These are phyloP conservation scores for Melinopterus prodromus DNA, from an alignment of 2,888 invertebrate species.

Conservation along the genomic window DNA sequence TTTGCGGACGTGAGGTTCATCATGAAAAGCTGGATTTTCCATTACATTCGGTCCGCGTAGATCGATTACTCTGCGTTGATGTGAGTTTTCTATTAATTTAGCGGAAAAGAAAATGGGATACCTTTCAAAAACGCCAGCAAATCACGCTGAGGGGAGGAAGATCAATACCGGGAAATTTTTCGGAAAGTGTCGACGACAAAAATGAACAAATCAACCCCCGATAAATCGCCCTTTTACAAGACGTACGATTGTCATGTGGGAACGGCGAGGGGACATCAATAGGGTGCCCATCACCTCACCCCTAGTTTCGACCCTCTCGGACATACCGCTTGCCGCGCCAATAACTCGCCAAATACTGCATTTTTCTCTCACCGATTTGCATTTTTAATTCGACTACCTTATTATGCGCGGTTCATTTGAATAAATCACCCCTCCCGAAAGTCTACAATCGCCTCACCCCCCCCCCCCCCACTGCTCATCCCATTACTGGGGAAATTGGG, in stretches of 20 bases:
- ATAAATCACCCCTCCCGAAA: neutral
- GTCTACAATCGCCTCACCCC: neutral
- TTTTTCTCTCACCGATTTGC: neutral
- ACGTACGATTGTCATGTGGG: constrained; percentile 4
- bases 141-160: neutral
- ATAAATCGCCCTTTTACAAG: neutral
- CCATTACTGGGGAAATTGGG: neutral
- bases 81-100: neutral
- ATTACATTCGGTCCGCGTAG: neutral
- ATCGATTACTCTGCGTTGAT: neutral
- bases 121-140: neutral
- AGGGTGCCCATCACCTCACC: neutral
- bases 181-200: neutral
- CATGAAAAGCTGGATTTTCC: neutral
- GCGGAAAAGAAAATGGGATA: neutral
- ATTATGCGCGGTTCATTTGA: neutral
- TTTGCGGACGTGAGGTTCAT: neutral
- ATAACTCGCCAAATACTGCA: neutral
- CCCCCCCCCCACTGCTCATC: neutral
- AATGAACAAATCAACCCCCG: neutral
- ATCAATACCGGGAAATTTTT: neutral
- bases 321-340: neutral
- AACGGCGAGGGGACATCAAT: neutral
- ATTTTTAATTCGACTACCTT: neutral
- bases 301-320: neutral